phyloP scores from a whole-genome alignment of 2,113 vertebrate genomes.

The Atractosteus spatula region DNA sequence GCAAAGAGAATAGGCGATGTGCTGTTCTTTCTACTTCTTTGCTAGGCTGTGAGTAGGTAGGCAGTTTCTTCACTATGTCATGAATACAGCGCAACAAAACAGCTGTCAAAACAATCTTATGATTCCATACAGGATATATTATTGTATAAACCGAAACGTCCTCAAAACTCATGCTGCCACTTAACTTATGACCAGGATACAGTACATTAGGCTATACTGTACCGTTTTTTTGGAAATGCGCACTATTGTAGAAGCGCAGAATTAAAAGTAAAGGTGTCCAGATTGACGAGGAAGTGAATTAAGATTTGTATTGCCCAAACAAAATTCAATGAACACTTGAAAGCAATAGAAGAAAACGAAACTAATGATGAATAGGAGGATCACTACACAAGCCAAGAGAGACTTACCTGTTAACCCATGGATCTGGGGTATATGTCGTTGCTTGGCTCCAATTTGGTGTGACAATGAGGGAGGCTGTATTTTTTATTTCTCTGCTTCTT shows the following conservation, averaged over 20 bases:
- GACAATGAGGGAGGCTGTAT: slow-evolving; percentile 58
- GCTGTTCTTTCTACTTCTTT: too few relatives aligned
- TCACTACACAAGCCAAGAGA: slow-evolving; percentile 42
- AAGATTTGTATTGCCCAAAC: not conserved
- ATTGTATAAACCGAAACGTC: too few relatives aligned
- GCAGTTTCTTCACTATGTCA: slow-evolving; percentile 47
- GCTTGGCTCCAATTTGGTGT: slow-evolving; percentile 60
- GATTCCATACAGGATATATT: slow-evolving; percentile 30
- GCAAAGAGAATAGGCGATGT: too few relatives aligned
- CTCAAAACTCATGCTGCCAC: slow-evolving; percentile 20
- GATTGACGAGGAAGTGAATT: slow-evolving; percentile 10
- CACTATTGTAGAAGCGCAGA: not conserved
- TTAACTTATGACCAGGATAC: slow-evolving; percentile 26
- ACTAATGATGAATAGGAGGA: slow-evolving; percentile 10
- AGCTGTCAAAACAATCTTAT: slow-evolving; percentile 52
- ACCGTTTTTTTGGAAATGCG: slow-evolving; percentile 6
- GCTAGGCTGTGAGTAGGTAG: slow-evolving; percentile 48
- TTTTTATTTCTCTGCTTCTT: slow-evolving; percentile 44
- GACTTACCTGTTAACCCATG: slow-evolving; percentile 80
- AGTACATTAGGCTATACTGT: slow-evolving; percentile 15
- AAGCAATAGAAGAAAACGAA: slow-evolving; percentile 22
- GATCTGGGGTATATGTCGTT: slow-evolving; percentile 63
- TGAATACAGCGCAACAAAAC: slow-evolving; percentile 29
- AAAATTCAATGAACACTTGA: not conserved
- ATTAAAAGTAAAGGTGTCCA: slow-evolving; percentile 19